Conservation (phyloP, 2,888 invertebrate species). For the Horisme vitalbata region DNA sequence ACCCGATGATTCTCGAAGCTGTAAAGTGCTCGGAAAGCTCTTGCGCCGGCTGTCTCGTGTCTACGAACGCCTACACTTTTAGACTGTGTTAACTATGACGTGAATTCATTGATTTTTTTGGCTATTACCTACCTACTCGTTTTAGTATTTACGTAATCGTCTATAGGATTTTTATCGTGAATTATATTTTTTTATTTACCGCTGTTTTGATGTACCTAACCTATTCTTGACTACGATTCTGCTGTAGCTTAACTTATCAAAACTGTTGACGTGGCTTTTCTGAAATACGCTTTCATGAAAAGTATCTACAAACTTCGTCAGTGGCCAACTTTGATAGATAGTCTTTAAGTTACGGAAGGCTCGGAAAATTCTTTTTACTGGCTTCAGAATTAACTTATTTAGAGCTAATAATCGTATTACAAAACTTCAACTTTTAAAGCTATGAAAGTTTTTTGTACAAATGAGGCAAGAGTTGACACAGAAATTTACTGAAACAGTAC, state of each 20-base stretch:
- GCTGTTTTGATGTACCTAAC: too few relatives aligned
- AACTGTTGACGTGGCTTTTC: neutral
- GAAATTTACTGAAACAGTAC: slow-evolving; percentile 19
- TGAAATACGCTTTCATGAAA: too few relatives aligned
- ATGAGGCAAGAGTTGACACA: slow-evolving; percentile 17
- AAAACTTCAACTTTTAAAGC: slow-evolving; percentile 10
- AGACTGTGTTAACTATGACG: slow-evolving; percentile 61
- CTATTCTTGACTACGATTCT: too few relatives aligned
- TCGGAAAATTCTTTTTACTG: too few relatives aligned
- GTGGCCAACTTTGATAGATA: too few relatives aligned
- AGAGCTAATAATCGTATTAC: too few relatives aligned
- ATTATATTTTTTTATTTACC: too few relatives aligned
- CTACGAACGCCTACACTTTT: slow-evolving; percentile 40
- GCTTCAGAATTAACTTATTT: too few relatives aligned
- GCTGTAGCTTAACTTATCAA: neutral
- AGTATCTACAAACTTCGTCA: too few relatives aligned
- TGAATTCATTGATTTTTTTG: slow-evolving; percentile 67
- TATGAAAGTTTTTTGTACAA: slow-evolving; percentile 6
- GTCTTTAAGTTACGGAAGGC: too few relatives aligned
- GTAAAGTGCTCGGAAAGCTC: slow-evolving; percentile 43
- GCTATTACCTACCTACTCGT: slow-evolving; percentile 40
- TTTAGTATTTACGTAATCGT: slow-evolving; percentile 11
- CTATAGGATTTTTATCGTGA: neutral
- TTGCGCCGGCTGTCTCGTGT: slow-evolving; percentile 53
- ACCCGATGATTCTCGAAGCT: slow-evolving; percentile 35